Conservation (phyloP, 2,888 invertebrate genomes). For the Mythimna vitellina region DNA sequence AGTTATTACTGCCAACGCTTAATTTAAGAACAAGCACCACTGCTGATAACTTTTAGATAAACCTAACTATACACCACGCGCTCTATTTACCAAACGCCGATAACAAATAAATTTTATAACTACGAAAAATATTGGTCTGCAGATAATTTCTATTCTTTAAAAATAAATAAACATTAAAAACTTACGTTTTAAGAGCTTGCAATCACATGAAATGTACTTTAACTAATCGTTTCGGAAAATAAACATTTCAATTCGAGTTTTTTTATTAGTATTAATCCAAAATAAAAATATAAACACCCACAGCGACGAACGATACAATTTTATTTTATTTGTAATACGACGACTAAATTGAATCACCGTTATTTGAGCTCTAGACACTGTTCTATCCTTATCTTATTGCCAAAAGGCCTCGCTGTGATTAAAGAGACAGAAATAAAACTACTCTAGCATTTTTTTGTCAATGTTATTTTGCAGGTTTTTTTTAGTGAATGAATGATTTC, state of each 20-base stretch:
- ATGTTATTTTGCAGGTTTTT: slow-evolving; percentile 47
- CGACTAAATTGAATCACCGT: slow-evolving; percentile 22
- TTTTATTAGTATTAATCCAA: slow-evolving; percentile 18
- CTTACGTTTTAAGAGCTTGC: slow-evolving; percentile 52
- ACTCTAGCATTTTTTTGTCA: slow-evolving; percentile 2
- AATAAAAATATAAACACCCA: slow-evolving; percentile 58
- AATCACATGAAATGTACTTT: slow-evolving; percentile 14
- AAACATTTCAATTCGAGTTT: slow-evolving; percentile 27
- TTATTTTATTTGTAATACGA: slow-evolving; percentile 22
- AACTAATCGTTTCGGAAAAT: slow-evolving; percentile 15
- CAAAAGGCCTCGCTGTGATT: background rate
- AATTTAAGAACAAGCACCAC: slow-evolving; percentile 25
- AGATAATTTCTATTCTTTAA: slow-evolving; percentile 7
- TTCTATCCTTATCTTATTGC: slow-evolving; percentile 42
- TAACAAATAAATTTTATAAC: slow-evolving; percentile 22
- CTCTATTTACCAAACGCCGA: slow-evolving; percentile 35
- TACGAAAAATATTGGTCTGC: slow-evolving; percentile 3
- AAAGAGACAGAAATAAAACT: slow-evolving; percentile 35
- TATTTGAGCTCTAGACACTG: slow-evolving; percentile 4
- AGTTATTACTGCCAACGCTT: slow-evolving; percentile 31
- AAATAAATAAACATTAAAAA: slow-evolving; percentile 27
- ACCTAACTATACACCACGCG: slow-evolving; percentile 12
- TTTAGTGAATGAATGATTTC: slow-evolving; percentile 46
- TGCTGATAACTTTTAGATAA: slow-evolving; percentile 36
- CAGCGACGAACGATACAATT: slow-evolving; percentile 23